These are phyloP conservation scores for Brienomyrus brachyistius DNA, from an alignment of 2,113 vertebrate species.

Conservation along the genomic window DNA sequence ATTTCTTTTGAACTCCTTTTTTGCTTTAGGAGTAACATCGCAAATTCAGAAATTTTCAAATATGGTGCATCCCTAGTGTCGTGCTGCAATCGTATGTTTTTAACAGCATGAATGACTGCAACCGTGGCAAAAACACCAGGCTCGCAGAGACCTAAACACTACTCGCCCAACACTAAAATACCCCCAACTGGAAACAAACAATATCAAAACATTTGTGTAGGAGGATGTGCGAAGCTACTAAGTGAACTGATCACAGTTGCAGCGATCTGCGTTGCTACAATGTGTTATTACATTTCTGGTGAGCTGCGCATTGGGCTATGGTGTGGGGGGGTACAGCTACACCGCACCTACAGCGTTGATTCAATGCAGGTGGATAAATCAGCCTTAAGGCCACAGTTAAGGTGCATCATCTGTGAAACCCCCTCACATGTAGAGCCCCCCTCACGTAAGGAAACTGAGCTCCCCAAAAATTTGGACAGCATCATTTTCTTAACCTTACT, in stretches of 20 bases:
- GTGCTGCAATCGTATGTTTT: too few species aligned
- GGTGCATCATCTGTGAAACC: not conserved
- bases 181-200: not conserved
- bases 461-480: not conserved
- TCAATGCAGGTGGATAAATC: too few species aligned
- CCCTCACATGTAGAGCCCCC: not conserved
- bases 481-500: not conserved
- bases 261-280: not conserved
- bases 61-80: too few species aligned
- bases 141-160: not conserved
- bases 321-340: not conserved
- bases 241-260: not conserved
- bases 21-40: not conserved
- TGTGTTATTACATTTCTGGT: not conserved
- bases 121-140: not conserved
- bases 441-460: not conserved
- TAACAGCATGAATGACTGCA: not conserved
- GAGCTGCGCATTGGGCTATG: not conserved
- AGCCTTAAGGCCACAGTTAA: not conserved
- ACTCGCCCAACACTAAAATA: not conserved
- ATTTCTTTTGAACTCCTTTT: not conserved
- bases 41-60: not conserved
- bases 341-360: not conserved
- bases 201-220: not conserved
- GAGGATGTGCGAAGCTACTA: not conserved